Evolutionary conservation across 2,797 vertebrate species (phyloP).

Genomic region (Muscicapa comitata): DNA sequence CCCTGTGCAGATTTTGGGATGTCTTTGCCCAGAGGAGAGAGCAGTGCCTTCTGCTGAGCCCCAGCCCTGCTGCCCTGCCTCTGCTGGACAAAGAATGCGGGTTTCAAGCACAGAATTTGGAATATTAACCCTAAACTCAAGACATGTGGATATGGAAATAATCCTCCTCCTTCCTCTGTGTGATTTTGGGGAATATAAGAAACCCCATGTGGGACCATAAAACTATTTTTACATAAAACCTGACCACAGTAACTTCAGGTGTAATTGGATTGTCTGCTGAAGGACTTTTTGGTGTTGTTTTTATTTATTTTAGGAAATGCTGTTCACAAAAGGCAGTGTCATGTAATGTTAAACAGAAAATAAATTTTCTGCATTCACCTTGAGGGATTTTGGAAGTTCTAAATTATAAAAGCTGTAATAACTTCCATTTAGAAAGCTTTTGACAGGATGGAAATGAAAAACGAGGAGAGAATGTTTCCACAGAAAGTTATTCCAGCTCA

Average conservation of each 20-base stretch:
- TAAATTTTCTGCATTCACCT: background rate
- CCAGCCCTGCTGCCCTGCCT: background rate
- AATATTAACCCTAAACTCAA: background rate
- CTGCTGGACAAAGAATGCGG: fast-evolving
- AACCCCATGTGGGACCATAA: background rate
- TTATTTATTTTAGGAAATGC: background rate
- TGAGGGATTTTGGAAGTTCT: background rate
- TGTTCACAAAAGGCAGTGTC: background rate
- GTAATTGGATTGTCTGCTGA: background rate
- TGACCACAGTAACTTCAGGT: fast-evolving
- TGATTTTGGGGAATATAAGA: background rate
- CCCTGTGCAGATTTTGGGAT: background rate
- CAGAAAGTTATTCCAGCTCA: background rate
- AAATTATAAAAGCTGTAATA: background rate
- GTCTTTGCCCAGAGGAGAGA: background rate
- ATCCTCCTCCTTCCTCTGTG: fast-evolving
- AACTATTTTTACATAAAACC: background rate
- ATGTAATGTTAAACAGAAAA: background rate
- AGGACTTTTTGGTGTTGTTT: background rate
- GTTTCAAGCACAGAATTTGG: background rate
- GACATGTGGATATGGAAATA: fast-evolving
- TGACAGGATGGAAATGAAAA: background rate
- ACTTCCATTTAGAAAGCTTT: background rate
- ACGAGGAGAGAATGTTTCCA: background rate
- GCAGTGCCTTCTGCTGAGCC: background rate